These are phyloP conservation scores for Jaculus jaculus DNA, from an alignment of 2,113 vertebrate species.

Conservation along the genomic window DNA sequence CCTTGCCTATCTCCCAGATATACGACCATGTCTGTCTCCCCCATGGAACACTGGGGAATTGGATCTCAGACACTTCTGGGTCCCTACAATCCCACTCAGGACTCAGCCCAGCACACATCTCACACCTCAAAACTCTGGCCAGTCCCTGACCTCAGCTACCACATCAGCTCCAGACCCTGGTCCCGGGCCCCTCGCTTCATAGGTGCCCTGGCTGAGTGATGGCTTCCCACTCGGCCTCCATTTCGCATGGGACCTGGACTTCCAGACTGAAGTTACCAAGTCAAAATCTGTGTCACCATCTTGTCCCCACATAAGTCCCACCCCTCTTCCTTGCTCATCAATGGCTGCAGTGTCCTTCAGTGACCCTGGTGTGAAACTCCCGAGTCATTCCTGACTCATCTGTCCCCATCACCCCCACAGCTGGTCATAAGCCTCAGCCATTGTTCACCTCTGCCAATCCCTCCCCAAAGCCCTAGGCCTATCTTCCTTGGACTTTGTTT, in stretches of 20 bases:
- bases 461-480: neutral
- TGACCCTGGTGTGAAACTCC: slow-evolving; percentile 36
- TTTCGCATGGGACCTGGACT: neutral
- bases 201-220: neutral
- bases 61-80: neutral
- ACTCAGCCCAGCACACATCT: neutral
- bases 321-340: neutral
- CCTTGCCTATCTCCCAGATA: neutral
- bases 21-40: neutral
- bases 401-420: neutral
- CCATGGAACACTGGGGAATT: no score
- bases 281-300: neutral
- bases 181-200: no score
- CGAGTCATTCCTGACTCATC: slow-evolving; percentile 60
- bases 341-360: slow-evolving; percentile 54
- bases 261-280: neutral
- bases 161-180: no score
- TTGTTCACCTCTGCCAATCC: neutral
- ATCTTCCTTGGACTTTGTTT: neutral
- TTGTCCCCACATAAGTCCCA: neutral
- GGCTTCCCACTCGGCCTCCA: neutral
- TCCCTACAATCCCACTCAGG: neutral
- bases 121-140: neutral
- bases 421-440: neutral
- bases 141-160: neutral